phyloP scores from a whole-genome alignment of 2,113 vertebrate species.

The Budorcas taxicolor region DNA sequence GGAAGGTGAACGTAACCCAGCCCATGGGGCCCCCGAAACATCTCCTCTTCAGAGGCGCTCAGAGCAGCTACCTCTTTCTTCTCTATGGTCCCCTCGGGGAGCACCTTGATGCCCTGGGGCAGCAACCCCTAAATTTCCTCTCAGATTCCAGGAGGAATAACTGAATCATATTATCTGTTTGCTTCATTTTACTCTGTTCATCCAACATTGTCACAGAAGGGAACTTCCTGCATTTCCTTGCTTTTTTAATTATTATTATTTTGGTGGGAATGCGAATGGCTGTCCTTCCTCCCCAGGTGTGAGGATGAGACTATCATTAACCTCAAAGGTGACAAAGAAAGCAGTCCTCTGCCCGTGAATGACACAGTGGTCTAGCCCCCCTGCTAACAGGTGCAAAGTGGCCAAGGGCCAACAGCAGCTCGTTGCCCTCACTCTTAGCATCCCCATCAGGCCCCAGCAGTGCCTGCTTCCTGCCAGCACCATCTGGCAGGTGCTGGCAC shows the following conservation, averaged over 20 bases:
- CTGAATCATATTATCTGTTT: not conserved
- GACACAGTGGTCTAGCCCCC: not conserved
- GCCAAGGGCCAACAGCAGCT: not conserved
- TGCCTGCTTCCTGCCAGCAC: slow-evolving; percentile 19
- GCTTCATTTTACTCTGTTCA: not conserved
- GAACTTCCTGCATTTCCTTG: not conserved
- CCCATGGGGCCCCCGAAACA: not conserved
- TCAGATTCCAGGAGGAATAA: not conserved
- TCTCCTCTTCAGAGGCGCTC: not conserved
- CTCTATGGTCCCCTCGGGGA: not conserved
- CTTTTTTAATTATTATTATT: not conserved
- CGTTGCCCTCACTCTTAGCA: not conserved
- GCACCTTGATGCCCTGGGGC: not conserved
- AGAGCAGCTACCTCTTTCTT: not conserved
- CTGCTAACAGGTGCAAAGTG: not conserved
- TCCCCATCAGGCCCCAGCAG: not conserved
- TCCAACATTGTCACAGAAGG: not conserved
- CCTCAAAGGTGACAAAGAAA: not conserved
- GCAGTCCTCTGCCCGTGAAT: not conserved
- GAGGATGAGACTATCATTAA: not conserved
- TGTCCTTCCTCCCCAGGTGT: not conserved
- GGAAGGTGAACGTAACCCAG: not conserved
- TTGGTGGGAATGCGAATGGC: not conserved
- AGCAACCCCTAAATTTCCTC: not conserved
- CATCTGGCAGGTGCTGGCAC: slow-evolving; percentile 45